A percentile compares a stretch with the other conserved stretches of the same genome.
phyloP scores from a whole-genome alignment of 2,888 invertebrate species.

The Leptodirus hochenwartii region DNA sequence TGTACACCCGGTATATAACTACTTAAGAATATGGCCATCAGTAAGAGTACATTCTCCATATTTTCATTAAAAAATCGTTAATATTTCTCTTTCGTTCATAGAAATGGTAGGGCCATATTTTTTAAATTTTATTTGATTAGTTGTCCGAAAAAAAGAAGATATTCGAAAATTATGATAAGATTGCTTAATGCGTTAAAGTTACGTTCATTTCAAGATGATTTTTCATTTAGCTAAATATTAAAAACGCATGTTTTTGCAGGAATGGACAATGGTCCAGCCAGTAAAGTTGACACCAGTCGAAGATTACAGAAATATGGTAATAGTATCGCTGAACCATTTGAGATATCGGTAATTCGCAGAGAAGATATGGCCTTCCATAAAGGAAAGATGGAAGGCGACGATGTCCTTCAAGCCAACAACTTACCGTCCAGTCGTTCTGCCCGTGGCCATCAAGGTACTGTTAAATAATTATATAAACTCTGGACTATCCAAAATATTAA shows the following conservation, averaged over 20 bases:
- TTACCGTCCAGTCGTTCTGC: conserved; percentile 45
- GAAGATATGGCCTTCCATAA: conserved; percentile 53
- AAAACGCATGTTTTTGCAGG: conserved; percentile 20
- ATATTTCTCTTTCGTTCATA: no score
- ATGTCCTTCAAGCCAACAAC: conserved; percentile 61
- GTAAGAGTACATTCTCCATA: no score
- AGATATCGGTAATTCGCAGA: conserved; percentile 55
- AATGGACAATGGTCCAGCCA: conserved; percentile 61
- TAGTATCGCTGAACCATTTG: conserved; percentile 60
- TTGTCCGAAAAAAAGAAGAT: no score
- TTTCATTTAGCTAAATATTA: not conserved
- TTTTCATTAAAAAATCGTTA: no score
- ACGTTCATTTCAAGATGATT: conserved; percentile 1
- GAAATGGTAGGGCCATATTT: no score
- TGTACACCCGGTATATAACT: no score
- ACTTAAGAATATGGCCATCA: no score
- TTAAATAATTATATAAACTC: not conserved
- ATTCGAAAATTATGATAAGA: no score
- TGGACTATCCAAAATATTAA: no score
- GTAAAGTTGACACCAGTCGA: conserved; percentile 33
- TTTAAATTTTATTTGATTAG: conserved; percentile 5
- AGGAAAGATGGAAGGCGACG: conserved; percentile 64
- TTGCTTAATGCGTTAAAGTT: no score
- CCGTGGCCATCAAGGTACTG: conserved; percentile 57
- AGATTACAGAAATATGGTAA: conserved; percentile 51